A percentile compares a stretch with the other conserved stretches of the same genome.
These are phyloP conservation scores for Lottia gigantea DNA, from an alignment of 2,888 invertebrate species.

Conservation along the genomic window DNA sequence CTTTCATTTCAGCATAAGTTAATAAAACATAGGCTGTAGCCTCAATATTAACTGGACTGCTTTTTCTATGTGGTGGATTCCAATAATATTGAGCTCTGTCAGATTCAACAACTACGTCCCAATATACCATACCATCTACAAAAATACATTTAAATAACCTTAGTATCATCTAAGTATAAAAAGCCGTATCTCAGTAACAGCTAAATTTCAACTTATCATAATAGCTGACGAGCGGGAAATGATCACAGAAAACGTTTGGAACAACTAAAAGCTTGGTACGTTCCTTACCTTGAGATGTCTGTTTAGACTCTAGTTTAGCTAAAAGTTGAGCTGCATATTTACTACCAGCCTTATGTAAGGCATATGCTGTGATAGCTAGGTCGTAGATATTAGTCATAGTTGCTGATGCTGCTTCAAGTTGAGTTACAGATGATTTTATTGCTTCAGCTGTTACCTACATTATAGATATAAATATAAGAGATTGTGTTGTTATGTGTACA, in stretches of 20 bases:
- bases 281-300: slow-evolving; percentile 47
- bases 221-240: too few species aligned
- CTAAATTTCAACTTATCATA: too few species aligned
- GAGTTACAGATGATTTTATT: slow-evolving; percentile 40
- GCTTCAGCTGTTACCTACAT: too few species aligned
- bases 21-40: slow-evolving; percentile 67
- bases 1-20: slow-evolving; percentile 46
- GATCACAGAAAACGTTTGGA: too few species aligned
- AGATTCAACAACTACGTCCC: background rate
- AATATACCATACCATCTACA: background rate
- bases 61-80: slow-evolving; percentile 40
- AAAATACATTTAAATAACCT: background rate
- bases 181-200: too few species aligned
- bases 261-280: too few species aligned
- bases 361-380: slow-evolving; percentile 14
- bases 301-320: slow-evolving; percentile 43
- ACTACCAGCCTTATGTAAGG: slow-evolving; percentile 13
- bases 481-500: too few species aligned
- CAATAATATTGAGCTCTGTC: slow-evolving; percentile 28
- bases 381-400: slow-evolving; percentile 35
- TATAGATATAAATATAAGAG: too few species aligned
- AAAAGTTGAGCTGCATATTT: slow-evolving; percentile 38
- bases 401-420: slow-evolving; percentile 60
- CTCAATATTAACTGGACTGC: slow-evolving; percentile 60
- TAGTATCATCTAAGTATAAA: too few species aligned